Percentiles rank a stretch among this genome's conserved stretches.
Evolutionary conservation across 2,888 invertebrate species (phyloP).

Genomic region (Eulithis prunata): DNA sequence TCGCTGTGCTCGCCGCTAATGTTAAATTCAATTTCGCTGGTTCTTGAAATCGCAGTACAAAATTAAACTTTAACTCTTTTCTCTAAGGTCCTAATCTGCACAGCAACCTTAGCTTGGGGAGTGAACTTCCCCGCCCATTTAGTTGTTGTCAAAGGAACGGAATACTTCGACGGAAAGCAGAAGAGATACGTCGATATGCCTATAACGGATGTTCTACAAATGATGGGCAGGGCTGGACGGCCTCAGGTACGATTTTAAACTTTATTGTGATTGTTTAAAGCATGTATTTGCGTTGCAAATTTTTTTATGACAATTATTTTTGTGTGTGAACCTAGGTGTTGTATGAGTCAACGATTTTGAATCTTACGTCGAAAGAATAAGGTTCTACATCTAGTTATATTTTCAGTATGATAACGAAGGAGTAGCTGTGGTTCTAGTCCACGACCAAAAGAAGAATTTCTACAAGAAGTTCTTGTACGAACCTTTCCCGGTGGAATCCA

Average conservation of each 20-base stretch:
- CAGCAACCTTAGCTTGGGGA: constrained; percentile 99
- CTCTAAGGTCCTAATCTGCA: constrained; percentile 93
- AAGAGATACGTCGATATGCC: constrained; percentile 99
- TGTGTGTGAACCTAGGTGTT: no score
- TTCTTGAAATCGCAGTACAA: background rate
- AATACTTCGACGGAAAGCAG: constrained; percentile 98
- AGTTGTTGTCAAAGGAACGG: constrained; percentile 99
- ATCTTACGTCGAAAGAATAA: no score
- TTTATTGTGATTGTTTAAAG: background rate
- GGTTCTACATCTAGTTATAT: background rate
- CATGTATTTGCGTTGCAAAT: background rate
- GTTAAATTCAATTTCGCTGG: background rate
- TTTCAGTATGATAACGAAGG: constrained; percentile 96
- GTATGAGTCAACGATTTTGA: no score
- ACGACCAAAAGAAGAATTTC: constrained; percentile 99
- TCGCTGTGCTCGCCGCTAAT: background rate
- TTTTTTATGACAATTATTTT: background rate
- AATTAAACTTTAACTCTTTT: constrained; percentile 1
- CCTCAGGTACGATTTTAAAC: constrained; percentile 82
- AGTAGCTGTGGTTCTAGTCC: constrained; percentile 94
- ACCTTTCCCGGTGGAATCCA: constrained; percentile 99
- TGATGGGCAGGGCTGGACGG: constrained; percentile 99
- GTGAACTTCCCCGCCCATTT: constrained; percentile 99
- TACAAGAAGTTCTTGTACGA: constrained; percentile 99
- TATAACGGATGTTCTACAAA: constrained; percentile 99